A percentile compares a stretch with the other conserved stretches of the same genome.
These are phyloP conservation scores for Uloborus plumipes DNA, from an alignment of 2,888 invertebrate species.

Conservation along the genomic window DNA sequence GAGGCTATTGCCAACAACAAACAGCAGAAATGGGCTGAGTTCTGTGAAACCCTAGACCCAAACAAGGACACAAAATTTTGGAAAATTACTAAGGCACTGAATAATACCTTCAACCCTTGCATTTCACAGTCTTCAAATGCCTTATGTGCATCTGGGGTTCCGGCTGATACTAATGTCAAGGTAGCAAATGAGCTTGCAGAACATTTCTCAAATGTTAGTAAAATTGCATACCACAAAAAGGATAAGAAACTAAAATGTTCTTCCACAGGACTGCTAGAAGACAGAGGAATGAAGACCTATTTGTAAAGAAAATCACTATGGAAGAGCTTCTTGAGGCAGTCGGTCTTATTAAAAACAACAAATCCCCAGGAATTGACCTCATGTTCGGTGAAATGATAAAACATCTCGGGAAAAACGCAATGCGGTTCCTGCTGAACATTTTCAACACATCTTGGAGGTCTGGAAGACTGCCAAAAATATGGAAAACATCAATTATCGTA, in stretches of 20 bases:
- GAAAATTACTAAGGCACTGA: slow-evolving; percentile 1
- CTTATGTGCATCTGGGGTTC: background rate
- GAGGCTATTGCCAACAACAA: background rate
- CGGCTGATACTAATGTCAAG: background rate
- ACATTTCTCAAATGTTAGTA: slow-evolving; percentile 1
- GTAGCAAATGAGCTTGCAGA: background rate
- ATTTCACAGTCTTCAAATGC: background rate
- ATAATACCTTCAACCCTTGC: background rate
- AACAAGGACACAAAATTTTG: background rate
- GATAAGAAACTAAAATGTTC: slow-evolving; percentile 3
- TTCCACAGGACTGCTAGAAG: background rate
- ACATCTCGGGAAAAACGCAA: too few species aligned
- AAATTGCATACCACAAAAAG: background rate
- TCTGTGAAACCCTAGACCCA: background rate
- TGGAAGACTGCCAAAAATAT: too few species aligned
- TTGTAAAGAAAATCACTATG: background rate
- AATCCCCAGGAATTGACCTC: slow-evolving; percentile 10
- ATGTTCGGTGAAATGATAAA: background rate
- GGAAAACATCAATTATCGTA: too few species aligned
- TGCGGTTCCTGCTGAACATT: too few species aligned
- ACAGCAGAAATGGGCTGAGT: slow-evolving; percentile 3
- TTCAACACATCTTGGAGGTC: too few species aligned
- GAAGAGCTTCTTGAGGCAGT: background rate
- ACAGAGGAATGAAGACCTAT: background rate
- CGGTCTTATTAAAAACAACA: background rate